A percentile compares a stretch with the other conserved stretches of the same genome.
phyloP scores from a whole-genome alignment of 2,113 vertebrate genomes.

The Labrus mixtus region DNA sequence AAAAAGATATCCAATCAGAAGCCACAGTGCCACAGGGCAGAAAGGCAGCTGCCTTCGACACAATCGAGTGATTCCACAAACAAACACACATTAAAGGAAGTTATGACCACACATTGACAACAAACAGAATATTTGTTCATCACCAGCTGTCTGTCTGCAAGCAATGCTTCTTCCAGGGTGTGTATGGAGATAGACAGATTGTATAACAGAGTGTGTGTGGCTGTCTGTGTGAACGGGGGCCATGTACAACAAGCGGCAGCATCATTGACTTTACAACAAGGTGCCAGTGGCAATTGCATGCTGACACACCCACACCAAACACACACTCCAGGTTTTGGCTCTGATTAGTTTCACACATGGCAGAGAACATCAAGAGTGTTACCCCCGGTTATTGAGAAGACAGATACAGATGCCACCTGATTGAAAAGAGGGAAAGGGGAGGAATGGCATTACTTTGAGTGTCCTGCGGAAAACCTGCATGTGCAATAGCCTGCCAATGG shows the following conservation, averaged over 20 bases:
- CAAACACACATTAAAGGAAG: constrained; percentile 21
- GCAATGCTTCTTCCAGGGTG: constrained; percentile 55
- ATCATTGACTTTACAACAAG: constrained; percentile 68
- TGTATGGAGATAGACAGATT: constrained; percentile 58
- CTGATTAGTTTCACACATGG: constrained; percentile 65
- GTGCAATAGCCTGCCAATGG: not conserved
- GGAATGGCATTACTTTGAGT: constrained; percentile 21
- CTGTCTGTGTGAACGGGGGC: constrained; percentile 28
- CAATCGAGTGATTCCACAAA: constrained; percentile 44
- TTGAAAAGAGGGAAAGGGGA: constrained; percentile 40
- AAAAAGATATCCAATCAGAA: constrained; percentile 74
- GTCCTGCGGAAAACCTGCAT: too few relatives aligned
- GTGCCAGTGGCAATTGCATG: constrained; percentile 55
- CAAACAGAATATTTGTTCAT: constrained; percentile 71
- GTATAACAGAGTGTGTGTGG: constrained; percentile 36
- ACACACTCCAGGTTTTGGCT: constrained; percentile 24
- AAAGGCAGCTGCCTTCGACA: constrained; percentile 63
- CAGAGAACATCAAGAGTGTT: constrained; percentile 41
- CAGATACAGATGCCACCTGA: constrained; percentile 49
- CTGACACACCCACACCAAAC: constrained; percentile 23
- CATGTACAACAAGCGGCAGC: constrained; percentile 58
- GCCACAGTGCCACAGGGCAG: constrained; percentile 54
- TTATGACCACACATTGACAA: constrained; percentile 47
- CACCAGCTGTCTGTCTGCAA: constrained; percentile 68
- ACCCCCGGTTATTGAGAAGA: constrained; percentile 34